Evolutionary conservation across 2,113 vertebrate species (phyloP).

Genomic region (Sander lucioperca): DNA sequence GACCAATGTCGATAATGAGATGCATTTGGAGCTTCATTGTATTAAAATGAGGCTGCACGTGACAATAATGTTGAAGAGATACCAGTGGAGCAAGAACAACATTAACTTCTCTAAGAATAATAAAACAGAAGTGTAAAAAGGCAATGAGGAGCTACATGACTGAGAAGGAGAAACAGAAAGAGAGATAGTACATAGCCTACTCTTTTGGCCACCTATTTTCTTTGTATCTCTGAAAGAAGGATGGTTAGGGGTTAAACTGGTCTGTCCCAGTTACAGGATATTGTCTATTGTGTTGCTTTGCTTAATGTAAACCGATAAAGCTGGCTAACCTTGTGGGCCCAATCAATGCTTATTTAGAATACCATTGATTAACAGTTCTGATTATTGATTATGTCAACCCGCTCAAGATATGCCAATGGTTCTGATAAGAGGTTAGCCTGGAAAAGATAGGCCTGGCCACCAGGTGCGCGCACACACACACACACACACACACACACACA

Average conservation of each 20-base stretch:
- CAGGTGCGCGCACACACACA: conserved; percentile 33
- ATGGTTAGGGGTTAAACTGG: conserved; percentile 60
- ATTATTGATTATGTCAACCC: conserved; percentile 87
- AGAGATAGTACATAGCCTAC: background rate
- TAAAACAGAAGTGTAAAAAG: conserved; percentile 1
- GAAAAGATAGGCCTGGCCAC: conserved; percentile 72
- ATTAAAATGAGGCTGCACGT: conserved; percentile 77
- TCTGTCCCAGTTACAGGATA: conserved; percentile 68
- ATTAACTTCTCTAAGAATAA: conserved; percentile 35
- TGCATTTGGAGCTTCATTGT: conserved; percentile 76
- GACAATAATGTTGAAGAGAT: conserved; percentile 72
- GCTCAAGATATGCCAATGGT: conserved; percentile 83
- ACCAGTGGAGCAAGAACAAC: conserved; percentile 13
- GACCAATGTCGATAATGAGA: conserved; percentile 80
- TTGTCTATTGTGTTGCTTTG: conserved; percentile 85
- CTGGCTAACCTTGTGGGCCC: conserved; percentile 85
- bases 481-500: conserved; percentile 38
- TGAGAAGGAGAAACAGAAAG: background rate
- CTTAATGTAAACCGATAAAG: conserved; percentile 87
- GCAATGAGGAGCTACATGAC: background rate
- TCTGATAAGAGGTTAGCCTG: conserved; percentile 82
- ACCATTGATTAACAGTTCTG: conserved; percentile 89
- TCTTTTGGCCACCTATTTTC: background rate
- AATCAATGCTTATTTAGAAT: conserved; percentile 88
- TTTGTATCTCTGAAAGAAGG: conserved; percentile 45